phyloP scores from a whole-genome alignment of 2,113 vertebrate genomes.

The Osmerus eperlanus region DNA sequence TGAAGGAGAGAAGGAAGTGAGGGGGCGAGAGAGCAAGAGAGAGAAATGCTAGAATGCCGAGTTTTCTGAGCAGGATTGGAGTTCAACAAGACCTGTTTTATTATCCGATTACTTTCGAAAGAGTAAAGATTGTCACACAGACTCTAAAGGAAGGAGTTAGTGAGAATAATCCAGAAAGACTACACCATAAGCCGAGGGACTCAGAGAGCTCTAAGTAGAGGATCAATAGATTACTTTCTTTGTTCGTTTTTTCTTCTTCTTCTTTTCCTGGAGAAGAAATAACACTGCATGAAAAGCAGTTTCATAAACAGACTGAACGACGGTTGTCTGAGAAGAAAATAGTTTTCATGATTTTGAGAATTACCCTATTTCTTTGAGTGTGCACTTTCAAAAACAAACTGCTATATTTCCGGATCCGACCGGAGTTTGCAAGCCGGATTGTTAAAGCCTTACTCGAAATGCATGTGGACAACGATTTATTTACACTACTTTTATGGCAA shows the following conservation, averaged over 20 bases:
- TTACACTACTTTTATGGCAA: constrained; percentile 56
- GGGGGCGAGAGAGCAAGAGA: constrained; percentile 27
- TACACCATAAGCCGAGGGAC: constrained; percentile 36
- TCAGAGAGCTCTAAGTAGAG: constrained; percentile 19
- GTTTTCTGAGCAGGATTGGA: constrained; percentile 36
- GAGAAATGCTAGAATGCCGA: constrained; percentile 16
- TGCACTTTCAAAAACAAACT: constrained; percentile 56
- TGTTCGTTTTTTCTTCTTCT: constrained; percentile 38
- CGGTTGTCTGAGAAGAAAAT: constrained; percentile 39
- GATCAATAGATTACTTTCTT: constrained; percentile 29
- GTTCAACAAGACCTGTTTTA: constrained; percentile 24
- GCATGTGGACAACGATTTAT: constrained; percentile 63
- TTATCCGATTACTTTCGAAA: constrained; percentile 40
- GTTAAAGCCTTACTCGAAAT: constrained; percentile 65
- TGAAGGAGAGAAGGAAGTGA: constrained; percentile 36
- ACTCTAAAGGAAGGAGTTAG: constrained; percentile 34
- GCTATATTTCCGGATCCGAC: constrained; percentile 27
- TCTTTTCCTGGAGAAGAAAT: constrained; percentile 37
- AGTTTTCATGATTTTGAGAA: constrained; percentile 41
- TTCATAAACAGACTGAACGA: constrained; percentile 41
- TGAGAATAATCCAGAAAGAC: constrained; percentile 35
- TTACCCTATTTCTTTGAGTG: constrained; percentile 23
- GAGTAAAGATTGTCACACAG: constrained; percentile 28
- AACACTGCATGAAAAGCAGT: constrained; percentile 58
- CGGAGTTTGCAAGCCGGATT: constrained; percentile 63